These are phyloP conservation scores for Phalloptychus januarius DNA, from an alignment of 2,797 vertebrate species.

Conservation along the genomic window DNA sequence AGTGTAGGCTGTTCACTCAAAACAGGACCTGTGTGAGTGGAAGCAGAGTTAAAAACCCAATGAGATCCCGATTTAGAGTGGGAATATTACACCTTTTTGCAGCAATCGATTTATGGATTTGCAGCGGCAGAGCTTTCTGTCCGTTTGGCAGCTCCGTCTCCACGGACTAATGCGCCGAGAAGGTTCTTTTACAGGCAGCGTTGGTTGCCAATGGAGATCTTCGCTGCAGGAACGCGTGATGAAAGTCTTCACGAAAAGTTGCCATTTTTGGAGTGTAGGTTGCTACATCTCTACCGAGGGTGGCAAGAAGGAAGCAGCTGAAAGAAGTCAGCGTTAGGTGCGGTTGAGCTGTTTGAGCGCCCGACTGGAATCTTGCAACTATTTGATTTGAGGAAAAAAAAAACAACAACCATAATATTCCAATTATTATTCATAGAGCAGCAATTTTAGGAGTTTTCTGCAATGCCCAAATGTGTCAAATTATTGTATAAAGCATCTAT, in stretches of 20 bases:
- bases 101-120: conserved; percentile 4
- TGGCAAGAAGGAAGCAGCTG: conserved; percentile 1
- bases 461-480: neutral
- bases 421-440: neutral
- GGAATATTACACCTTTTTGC: neutral
- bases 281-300: neutral
- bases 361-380: neutral
- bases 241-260: neutral
- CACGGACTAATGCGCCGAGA: neutral
- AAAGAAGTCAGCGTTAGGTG: neutral
- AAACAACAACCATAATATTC: neutral
- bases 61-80: conserved; percentile 10
- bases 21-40: conserved; percentile 16
- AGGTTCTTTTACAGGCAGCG: neutral
- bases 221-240: neutral
- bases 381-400: neutral
- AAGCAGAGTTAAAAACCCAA: conserved; percentile 16
- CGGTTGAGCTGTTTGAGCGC: neutral
- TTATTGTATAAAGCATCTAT: neutral
- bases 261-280: conserved; percentile 2
- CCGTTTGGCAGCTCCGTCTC: neutral
- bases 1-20: conserved; percentile 28
- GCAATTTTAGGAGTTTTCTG: neutral
- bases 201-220: conserved; percentile 2
- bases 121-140: neutral